phyloP scores from a whole-genome alignment of 1,140 invertebrate species.

The Scaptodrosophila lebanonensis region DNA sequence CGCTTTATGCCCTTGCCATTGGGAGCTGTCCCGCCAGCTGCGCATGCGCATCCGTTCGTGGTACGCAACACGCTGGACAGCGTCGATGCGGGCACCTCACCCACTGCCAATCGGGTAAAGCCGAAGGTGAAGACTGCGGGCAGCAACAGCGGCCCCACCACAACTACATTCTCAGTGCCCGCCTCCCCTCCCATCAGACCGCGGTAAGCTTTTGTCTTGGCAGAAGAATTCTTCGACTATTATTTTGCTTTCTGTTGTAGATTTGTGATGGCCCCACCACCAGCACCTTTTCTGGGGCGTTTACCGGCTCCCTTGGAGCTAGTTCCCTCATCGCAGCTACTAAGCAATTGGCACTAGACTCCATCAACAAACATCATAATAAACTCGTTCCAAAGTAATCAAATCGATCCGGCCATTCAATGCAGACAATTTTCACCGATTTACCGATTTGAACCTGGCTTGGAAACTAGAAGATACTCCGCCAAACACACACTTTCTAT shows the following conservation, averaged over 20 bases:
- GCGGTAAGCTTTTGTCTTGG: constrained; percentile 7
- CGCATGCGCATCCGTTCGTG: constrained; percentile 18
- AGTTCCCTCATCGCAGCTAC: constrained; percentile 64
- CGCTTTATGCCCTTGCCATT: constrained; percentile 36
- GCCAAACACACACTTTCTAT: no score
- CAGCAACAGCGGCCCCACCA: neutral
- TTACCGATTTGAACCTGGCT: no score
- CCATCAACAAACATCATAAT: no score
- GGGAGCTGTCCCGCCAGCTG: neutral
- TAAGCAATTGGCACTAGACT: constrained; percentile 60
- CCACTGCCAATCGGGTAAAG: constrained; percentile 22
- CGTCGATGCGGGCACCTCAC: constrained; percentile 45
- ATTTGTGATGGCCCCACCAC: constrained; percentile 35
- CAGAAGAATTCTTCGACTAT: neutral
- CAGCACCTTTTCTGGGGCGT: constrained; percentile 42
- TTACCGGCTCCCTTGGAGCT: constrained; percentile 57
- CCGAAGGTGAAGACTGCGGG: constrained; percentile 21
- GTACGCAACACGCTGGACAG: constrained; percentile 54
- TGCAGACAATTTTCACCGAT: no score
- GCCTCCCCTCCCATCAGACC: constrained; percentile 11
- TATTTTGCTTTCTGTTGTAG: constrained; percentile 4
- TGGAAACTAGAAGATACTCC: no score
- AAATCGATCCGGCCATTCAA: no score
- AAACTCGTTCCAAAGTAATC: no score
- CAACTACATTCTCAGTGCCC: neutral